These are phyloP conservation scores for Caenorhabditis imperialis DNA, from an alignment of 2,888 invertebrate species.

Conservation along the genomic window DNA sequence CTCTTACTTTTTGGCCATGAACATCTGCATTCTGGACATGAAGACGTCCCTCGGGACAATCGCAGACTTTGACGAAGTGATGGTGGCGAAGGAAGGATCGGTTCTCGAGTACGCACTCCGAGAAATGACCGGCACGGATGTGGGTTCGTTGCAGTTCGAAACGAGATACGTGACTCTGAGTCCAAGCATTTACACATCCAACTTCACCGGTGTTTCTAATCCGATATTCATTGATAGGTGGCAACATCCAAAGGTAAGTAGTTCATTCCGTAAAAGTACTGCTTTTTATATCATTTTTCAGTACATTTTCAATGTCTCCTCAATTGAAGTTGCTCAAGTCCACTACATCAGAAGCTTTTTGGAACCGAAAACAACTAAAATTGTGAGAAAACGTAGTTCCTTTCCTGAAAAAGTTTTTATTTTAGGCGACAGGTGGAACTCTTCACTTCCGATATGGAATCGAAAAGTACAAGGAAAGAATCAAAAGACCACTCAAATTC, in stretches of 20 bases:
- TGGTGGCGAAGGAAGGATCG: conserved; percentile 16
- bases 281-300: too few species aligned
- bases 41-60: conserved; percentile 45
- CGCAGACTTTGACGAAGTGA: conserved; percentile 64
- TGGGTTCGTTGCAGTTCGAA: conserved; percentile 18
- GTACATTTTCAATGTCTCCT: conserved; percentile 37
- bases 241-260: conserved; percentile 16
- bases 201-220: conserved; percentile 17
- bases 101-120: conserved; percentile 19
- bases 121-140: conserved; percentile 12
- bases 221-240: conserved; percentile 12
- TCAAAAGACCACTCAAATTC: conserved; percentile 3
- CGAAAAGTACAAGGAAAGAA: neutral
- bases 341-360: conserved; percentile 25
- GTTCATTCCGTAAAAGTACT: neutral
- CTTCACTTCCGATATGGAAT: conserved; percentile 11
- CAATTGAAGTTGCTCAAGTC: conserved; percentile 27
- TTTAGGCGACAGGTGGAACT: conserved; percentile 14
- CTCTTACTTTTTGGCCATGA: conserved; percentile 59
- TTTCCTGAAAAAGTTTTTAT: neutral
- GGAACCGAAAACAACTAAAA: conserved; percentile 10
- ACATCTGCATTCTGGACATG: conserved; percentile 58
- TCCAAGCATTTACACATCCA: conserved; percentile 15
- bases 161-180: conserved; percentile 21
- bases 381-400: neutral